Base-by-base conservation (phyloP, 2,797 vertebrate species). In the Brotula barbata region DNA sequence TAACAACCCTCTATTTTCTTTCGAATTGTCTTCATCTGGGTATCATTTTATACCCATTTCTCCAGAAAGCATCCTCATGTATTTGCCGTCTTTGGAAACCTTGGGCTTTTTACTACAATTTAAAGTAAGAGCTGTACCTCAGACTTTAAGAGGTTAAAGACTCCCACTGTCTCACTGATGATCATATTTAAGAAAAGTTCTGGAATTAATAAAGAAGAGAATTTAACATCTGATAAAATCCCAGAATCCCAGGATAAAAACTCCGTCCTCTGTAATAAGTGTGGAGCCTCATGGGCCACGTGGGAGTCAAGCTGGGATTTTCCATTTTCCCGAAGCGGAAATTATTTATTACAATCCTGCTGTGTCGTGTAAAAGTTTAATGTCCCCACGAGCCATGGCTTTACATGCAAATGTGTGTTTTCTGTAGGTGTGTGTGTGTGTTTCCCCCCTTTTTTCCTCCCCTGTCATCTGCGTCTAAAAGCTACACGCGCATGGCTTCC, bases 361-460 rank as follows among this genome's bases (percentile, higher is more conserved):
- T 55, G 42, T 47, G 69, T 56, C 37, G 41, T 65, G 48, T 88
- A 11, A 88, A 90, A 83, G 48, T 87, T 89, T 87, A 71, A 89
- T 83, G 69, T 64, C 25, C 1, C 7, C 20, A 21, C 50, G 68
- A 81, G 84, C 81, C 84, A 81, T 74, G 78, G 49, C 59, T 82
- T 78, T 70, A 82, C 84, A 86, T 85, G 86, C 77, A 84, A 79
- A 86, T 86, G 78, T 80, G 66, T 58, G 48, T 54, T 77, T 28
- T 36, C 51, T 48, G 39, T 31, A 14, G 17, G 36, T 61, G 75
- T 67, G 14, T 33, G 14, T 36, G 46, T 44, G 20, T 44, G 17
- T 22, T 36, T 40, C 5, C 20, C 37, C 25, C 7, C 25, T 43
- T 13, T 47, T 19, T 63, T 64, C 17, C 20, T 49, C 59, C 12